Base-by-base conservation (phyloP, 2,888 invertebrate genomes). In the Uloborus plumipes region DNA sequence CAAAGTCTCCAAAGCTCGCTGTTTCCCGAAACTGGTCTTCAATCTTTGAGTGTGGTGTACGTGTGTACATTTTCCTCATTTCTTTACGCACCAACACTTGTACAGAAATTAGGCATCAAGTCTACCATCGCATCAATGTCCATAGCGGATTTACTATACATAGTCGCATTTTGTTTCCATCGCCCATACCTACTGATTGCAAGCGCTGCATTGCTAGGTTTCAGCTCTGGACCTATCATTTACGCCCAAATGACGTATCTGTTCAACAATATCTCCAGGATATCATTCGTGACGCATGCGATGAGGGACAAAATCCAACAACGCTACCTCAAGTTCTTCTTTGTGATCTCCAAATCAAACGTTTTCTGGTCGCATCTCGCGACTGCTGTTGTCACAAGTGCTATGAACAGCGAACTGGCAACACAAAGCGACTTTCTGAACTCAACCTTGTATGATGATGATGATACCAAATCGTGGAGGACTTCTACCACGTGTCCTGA, bases 321-420 rank as follows among this genome's bases (percentile, higher is more conserved):
- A 31, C 84, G 85, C 18, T 84, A 73, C 53, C 61, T 85, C n/a
- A 49, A 79, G 62, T 65, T 62, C 49, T 85, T 85, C 59, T 83
- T 69, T 66, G 61, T 73, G 26, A 70, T 84, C 31, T 64, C 74
- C 14, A 85, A 79, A 59, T 83, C 82, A 6, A 49, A 53, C 39
- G 74, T 69, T 18, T 75, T 85, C 20, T 83, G 84, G 82, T 84
- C 39, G 39, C 39, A 39, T 39, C 39, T 39, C 1, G 39, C 39
- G 39, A 39, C 39, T 39, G 39, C 39, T 11, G 11, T 39, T 11
- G 9, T 39, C 39, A 39, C 39, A 39, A 39, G 39, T 39, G 39
- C 39, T 39, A 39, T 11, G 39, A 39, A 39, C 39, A 9, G 39
- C 39, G 39, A 39, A 39, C 39, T 39, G 39, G 39, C 39, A 39